Percentiles rank a stretch among this genome's conserved stretches.
phyloP scores from a whole-genome alignment of 1,140 invertebrate species.

The Panonychus citri region DNA sequence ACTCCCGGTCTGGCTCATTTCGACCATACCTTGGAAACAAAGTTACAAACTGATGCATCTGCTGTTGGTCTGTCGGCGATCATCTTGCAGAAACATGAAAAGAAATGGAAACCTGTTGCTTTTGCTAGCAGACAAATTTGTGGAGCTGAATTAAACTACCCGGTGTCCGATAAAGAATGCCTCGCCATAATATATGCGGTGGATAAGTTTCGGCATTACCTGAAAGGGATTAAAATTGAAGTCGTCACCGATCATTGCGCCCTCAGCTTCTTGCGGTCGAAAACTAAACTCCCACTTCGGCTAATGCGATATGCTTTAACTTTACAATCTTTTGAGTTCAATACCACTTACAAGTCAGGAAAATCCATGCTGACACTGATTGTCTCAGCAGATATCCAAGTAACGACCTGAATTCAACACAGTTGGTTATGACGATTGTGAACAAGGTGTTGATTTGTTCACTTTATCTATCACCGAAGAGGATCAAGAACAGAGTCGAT shows the following conservation, averaged over 20 bases:
- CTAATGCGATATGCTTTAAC: background rate
- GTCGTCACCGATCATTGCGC: conserved; percentile 7
- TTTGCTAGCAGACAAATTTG: conserved; percentile 13
- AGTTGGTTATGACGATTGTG: background rate
- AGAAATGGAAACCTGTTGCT: background rate
- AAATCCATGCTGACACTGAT: background rate
- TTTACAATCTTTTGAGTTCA: background rate
- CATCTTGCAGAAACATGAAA: background rate
- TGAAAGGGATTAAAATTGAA: conserved; percentile 16
- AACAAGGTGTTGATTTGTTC: background rate
- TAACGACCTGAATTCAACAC: background rate
- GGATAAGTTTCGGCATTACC: conserved; percentile 28
- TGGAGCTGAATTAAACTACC: conserved; percentile 10
- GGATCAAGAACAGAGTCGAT: background rate
- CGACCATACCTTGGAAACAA: too few relatives aligned
- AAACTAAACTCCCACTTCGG: background rate
- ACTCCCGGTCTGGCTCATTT: background rate
- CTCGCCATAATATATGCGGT: conserved; percentile 22
- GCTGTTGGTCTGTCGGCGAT: background rate
- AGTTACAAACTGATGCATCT: background rate
- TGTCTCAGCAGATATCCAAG: background rate
- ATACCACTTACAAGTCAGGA: background rate
- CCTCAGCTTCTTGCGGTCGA: background rate
- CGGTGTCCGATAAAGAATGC: conserved; percentile 23
- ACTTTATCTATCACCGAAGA: background rate